Conservation (phyloP, 2,797 vertebrate species). For the Hyperoplus lanceolatus region DNA sequence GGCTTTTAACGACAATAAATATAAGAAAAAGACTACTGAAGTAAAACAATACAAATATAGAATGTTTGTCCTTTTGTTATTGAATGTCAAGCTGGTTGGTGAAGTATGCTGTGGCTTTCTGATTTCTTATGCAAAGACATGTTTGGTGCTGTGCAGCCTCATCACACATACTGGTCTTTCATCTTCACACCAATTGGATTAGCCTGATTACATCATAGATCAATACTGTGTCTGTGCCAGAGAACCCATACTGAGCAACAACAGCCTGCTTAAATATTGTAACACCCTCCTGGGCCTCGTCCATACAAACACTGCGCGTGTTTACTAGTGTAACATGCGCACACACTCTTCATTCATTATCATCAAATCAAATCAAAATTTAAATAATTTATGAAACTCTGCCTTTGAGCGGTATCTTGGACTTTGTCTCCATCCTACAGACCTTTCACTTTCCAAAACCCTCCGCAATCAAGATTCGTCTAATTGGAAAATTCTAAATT, state of each 20-base stretch:
- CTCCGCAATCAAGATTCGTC: constrained; percentile 24
- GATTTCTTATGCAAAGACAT: background rate
- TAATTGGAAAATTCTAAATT: constrained; percentile 41
- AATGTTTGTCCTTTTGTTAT: background rate
- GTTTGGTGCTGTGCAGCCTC: constrained; percentile 10
- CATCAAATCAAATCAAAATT: background rate
- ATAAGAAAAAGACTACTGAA: background rate
- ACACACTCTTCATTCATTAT: constrained; percentile 9
- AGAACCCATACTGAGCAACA: background rate
- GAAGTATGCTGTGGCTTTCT: background rate
- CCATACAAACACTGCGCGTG: constrained; percentile 15
- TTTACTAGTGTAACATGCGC: background rate
- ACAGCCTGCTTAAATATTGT: constrained; percentile 27
- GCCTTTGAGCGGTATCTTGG: background rate
- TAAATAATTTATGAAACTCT: background rate
- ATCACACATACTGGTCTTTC: constrained; percentile 6
- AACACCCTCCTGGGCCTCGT: constrained; percentile 19
- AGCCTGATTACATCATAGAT: constrained; percentile 43
- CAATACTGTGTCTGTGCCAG: constrained; percentile 45
- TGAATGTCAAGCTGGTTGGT: background rate
- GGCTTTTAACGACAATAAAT: background rate
- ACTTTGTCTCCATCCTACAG: constrained; percentile 25
- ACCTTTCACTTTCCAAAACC: constrained; percentile 14
- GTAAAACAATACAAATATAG: background rate
- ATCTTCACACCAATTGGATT: constrained; percentile 40